phyloP scores from a whole-genome alignment of 1,140 invertebrate genomes.

The Ganaspis sp. region DNA sequence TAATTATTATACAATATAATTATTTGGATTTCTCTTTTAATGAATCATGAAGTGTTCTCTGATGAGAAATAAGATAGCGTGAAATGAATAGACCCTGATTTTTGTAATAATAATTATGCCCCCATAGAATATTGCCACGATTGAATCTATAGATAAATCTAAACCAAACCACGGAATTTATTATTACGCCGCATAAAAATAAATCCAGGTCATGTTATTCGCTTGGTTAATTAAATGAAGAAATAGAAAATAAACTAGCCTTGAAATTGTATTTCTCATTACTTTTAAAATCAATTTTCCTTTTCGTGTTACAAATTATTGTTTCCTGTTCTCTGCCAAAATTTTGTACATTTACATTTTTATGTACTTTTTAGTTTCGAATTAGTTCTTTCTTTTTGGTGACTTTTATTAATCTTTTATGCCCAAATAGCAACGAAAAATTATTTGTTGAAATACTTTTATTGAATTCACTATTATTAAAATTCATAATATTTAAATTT shows the following conservation, averaged over 20 bases:
- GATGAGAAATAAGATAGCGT: too few relatives aligned
- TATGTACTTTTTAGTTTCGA: too few relatives aligned
- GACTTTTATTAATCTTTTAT: too few relatives aligned
- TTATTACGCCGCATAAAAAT: constrained; percentile 15
- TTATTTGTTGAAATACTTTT: too few relatives aligned
- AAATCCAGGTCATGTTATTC: background rate
- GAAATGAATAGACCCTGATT: too few relatives aligned
- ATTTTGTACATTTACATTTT: background rate
- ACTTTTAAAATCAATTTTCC: background rate
- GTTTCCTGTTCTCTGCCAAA: background rate
- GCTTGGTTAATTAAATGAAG: constrained; percentile 25
- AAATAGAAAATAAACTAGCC: constrained; percentile 9
- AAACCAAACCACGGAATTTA: constrained; percentile 13
- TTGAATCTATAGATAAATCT: background rate
- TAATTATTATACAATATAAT: too few relatives aligned
- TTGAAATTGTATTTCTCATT: constrained; percentile 18
- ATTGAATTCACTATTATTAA: too few relatives aligned
- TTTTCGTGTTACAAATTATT: background rate
- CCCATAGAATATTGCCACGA: background rate
- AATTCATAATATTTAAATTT: too few relatives aligned
- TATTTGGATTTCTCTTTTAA: too few relatives aligned
- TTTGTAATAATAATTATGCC: background rate
- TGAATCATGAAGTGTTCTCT: too few relatives aligned
- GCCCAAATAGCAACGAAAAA: too few relatives aligned
- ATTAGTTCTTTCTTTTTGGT: too few relatives aligned